Conservation (phyloP, 2,888 invertebrate species). For the Plusia festucae region DNA sequence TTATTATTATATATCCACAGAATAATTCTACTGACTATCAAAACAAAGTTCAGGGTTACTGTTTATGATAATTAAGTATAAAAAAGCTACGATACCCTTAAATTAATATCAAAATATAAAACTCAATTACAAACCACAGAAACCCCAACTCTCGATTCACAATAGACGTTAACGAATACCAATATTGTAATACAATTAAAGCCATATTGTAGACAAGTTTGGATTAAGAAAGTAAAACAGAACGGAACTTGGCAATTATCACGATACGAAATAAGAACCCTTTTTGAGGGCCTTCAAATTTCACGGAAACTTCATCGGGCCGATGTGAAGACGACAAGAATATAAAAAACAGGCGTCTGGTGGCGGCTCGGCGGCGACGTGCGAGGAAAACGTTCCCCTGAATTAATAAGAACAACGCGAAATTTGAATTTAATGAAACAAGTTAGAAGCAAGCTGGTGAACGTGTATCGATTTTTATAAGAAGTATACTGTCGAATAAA, state of each 20-base stretch:
- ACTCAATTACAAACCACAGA: conserved; percentile 28
- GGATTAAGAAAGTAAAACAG: conserved; percentile 53
- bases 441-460: conserved; percentile 86
- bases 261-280: conserved; percentile 58
- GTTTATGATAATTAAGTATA: too few relatives aligned
- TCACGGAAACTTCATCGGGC: conserved; percentile 63
- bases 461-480: conserved; percentile 82
- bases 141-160: conserved; percentile 31
- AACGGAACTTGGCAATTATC: conserved; percentile 68
- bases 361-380: conserved; percentile 75
- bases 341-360: conserved; percentile 80
- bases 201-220: conserved; percentile 48
- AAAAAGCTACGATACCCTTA: not conserved
- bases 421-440: conserved; percentile 90
- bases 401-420: conserved; percentile 90
- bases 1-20: too few relatives aligned
- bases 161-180: conserved; percentile 55
- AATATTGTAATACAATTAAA: conserved; percentile 60
- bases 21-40: not conserved
- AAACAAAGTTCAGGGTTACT: not conserved
- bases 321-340: conserved; percentile 71
- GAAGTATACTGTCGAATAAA: conserved; percentile 66
- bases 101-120: not conserved
- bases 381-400: conserved; percentile 80
- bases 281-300: conserved; percentile 59